Percentiles rank a stretch among this genome's conserved stretches.
These are phyloP conservation scores for Tetraodon nigroviridis DNA, from an alignment of 2,113 vertebrate genomes.

Conservation along the genomic window DNA sequence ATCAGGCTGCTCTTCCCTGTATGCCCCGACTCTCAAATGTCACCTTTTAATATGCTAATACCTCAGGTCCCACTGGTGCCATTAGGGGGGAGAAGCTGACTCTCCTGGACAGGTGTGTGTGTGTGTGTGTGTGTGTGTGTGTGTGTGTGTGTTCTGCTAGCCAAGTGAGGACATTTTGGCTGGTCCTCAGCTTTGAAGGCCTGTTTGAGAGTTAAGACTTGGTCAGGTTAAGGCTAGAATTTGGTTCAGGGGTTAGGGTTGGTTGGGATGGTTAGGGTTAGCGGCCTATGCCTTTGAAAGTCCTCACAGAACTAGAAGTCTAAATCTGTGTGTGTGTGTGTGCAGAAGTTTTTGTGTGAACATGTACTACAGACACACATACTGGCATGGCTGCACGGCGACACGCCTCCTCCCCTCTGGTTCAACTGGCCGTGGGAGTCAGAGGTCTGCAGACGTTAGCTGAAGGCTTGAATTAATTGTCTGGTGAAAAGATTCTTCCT, in stretches of 20 bases:
- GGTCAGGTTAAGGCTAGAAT: too few relatives aligned
- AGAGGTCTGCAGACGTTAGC: conserved; percentile 29
- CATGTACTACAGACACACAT: conserved; percentile 9
- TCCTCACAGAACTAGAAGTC: too few relatives aligned
- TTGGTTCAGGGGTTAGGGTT: too few relatives aligned
- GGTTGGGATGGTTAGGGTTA: too few relatives aligned
- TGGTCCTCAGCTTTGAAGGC: too few relatives aligned
- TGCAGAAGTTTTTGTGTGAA: conserved; percentile 1
- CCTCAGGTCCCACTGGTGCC: conserved; percentile 52
- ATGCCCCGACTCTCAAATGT: conserved; percentile 53
- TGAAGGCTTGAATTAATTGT: conserved; percentile 51
- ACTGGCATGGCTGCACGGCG: conserved; percentile 21
- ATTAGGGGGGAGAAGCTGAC: conserved; percentile 53
- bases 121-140: conserved; percentile 13
- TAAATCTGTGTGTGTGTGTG: background rate
- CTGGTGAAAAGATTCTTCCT: conserved; percentile 20
- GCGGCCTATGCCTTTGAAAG: too few relatives aligned
- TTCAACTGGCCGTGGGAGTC: conserved; percentile 41
- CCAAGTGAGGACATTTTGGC: background rate
- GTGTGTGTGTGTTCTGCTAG: conserved; percentile 1
- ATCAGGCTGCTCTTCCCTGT: conserved; percentile 27
- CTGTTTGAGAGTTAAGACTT: too few relatives aligned
- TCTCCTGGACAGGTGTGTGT: conserved; percentile 52
- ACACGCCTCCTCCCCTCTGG: conserved; percentile 23
- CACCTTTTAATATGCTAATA: conserved; percentile 74